Base-by-base conservation (phyloP, 2,888 invertebrate species). In the Aspidiotus rigidus region DNA sequence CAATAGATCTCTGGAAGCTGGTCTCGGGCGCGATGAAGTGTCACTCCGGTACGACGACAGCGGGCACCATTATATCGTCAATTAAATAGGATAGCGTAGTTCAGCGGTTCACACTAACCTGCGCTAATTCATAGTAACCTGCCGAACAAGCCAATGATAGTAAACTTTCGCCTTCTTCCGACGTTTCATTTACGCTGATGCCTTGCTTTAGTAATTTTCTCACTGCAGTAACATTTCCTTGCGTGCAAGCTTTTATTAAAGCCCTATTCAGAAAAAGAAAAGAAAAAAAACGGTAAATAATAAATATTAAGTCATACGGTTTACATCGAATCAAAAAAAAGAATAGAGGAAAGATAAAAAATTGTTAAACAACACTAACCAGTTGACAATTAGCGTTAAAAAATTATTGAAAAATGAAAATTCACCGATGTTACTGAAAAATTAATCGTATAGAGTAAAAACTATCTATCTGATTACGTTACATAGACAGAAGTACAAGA, bases 101-200 rank as follows among this genome's bases (percentile, higher is more conserved):
- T 28, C 28, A 28, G 28, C 28, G 28, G 28, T 28, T 28, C 28
- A 28, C 28, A 63, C 69, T 74, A 80, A 90, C 94, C 85, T 96
- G 94, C 74, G 95, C 96, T 74, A 97, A 84, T 81, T 97, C 96
- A 82, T 91, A 96, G 81, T 96, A 96, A 63, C 97, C 97, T 72
- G 96, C 95, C 72, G 95, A 94, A 80, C 97, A 97, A 72, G 97
- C 97, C 76, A 97, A 86, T 69, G 95, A 95, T 72, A 98, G 83
- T 73, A 98, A 82, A 76, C 94, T 94, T 80, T 98, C 97, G 74
- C 96, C 97, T 80, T 97, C 96, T 80, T 97, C 96, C 71, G 93
- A 94, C 73, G 95, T 93, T 82, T 96, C 96, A 83, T 94, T 92
- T 72, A 95, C 91, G 76, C 90, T 92, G 71, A 93, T 85, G 64